Base-by-base conservation (phyloP, 2,888 invertebrate genomes). In the Abrostola triplasia region DNA sequence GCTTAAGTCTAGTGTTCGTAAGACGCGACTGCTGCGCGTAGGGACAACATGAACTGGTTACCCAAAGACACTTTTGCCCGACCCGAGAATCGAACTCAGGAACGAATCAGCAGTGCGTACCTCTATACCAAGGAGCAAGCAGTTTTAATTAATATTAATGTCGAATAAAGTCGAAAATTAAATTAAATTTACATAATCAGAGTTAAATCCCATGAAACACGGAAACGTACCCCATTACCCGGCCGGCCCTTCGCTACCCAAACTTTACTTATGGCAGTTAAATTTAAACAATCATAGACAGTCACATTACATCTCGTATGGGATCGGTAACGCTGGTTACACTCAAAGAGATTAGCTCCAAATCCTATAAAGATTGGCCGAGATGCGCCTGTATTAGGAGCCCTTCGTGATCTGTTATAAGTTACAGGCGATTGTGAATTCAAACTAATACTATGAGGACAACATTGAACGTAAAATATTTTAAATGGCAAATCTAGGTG, bases 361-460 rank as follows among this genome's bases (percentile, higher is more conserved):
- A 82, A 86, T 82, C 86, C 81, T 66, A 81, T 85, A 84, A 85
- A 84, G 85, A 85, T 84, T 81, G 79, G 64, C 77, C 64, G 49
- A 67, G 76, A 76, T 73, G 67, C 71, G 75, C 74, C 63, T 71
- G 70, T 75, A 83, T 84, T 80, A 77, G 75, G 81, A 79, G 78
- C 77, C 79, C 71, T 77, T 68, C 53, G 57, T 53, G 36, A 59
- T 59, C 52, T 54, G 79, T 75, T 58, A 0, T 61, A 84, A 83
- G 69, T 50, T n/a, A 71, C 36, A 47, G 66, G 70, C 36, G 10
- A 24, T 47, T 54, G 37, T 36, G 59, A 44, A 24, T 38, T 49
- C 42, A 24, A 24, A 54, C 60, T 41, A 5, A 13, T 13, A 42
- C 40, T 40, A 40, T 24, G 24, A 4, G 4, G 24, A 2, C 24